Conservation (phyloP, 1,140 invertebrate genomes). For the Samia ricini region DNA sequence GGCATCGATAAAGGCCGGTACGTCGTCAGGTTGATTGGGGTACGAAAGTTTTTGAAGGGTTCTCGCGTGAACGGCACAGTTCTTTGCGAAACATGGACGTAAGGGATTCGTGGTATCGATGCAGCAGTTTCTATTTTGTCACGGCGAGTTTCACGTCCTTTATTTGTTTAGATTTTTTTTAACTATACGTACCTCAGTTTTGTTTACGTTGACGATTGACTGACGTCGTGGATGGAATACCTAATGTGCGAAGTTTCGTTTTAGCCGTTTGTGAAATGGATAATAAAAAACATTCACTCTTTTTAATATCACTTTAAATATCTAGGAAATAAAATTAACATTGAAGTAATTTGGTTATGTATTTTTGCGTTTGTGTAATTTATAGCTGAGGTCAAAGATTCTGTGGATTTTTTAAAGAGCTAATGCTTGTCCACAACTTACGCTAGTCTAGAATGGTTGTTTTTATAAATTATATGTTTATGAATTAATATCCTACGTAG, state of each 20-base stretch:
- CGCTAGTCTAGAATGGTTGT: too few species aligned
- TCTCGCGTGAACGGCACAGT: conserved; percentile 1
- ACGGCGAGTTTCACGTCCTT: not conserved
- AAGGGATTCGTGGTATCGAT: conserved; percentile 2
- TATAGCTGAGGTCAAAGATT: too few species aligned
- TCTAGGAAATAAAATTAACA: too few species aligned
- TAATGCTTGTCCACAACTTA: too few species aligned
- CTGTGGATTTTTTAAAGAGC: too few species aligned
- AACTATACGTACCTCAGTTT: not conserved
- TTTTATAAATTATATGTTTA: too few species aligned
- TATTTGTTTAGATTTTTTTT: not conserved
- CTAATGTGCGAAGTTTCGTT: not conserved
- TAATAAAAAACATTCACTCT: not conserved
- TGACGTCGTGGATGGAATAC: not conserved
- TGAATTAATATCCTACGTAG: too few species aligned
- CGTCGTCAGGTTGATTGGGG: conserved; percentile 15
- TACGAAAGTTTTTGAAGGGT: conserved; percentile 13
- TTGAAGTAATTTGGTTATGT: too few species aligned
- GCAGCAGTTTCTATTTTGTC: not conserved
- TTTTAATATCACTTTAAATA: too few species aligned
- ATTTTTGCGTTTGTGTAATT: too few species aligned
- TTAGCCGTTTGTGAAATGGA: not conserved
- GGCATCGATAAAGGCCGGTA: not conserved
- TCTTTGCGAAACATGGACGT: conserved; percentile 7
- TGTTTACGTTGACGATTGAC: not conserved